Conservation (phyloP, 2,888 invertebrate genomes). For the Bhutanitis thaidina region DNA sequence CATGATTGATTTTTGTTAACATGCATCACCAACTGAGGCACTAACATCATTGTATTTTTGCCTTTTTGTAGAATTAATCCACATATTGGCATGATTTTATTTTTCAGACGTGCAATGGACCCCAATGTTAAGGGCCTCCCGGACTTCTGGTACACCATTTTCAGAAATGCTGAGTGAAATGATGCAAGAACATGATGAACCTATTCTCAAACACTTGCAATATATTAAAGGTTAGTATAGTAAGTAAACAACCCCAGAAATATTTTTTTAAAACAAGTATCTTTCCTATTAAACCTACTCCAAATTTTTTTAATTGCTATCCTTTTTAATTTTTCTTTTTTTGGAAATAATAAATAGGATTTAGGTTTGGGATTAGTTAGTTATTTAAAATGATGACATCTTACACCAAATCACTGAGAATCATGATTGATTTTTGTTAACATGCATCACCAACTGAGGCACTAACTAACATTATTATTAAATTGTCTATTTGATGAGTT, state of each 20-base stretch:
- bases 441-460: conserved; percentile 78
- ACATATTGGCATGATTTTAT: not conserved
- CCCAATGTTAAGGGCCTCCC: conserved; percentile 90
- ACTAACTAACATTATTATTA: not conserved
- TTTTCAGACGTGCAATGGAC: conserved; percentile 71
- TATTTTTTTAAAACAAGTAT: too few relatives aligned
- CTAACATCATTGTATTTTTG: not conserved
- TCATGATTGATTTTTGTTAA: conserved; percentile 62
- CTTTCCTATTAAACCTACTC: too few relatives aligned
- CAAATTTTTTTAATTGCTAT: too few relatives aligned
- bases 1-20: conserved; percentile 64
- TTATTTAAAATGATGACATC: conserved; percentile 50
- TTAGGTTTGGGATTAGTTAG: too few relatives aligned
- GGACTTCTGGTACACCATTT: too few relatives aligned
- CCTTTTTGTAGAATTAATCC: not conserved
- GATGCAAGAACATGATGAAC: conserved; percentile 93
- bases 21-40: conserved; percentile 76
- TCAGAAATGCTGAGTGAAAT: conserved; percentile 96
- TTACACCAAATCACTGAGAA: conserved; percentile 63
- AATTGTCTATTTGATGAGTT: too few relatives aligned
- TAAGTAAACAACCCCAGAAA: too few relatives aligned
- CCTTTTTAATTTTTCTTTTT: too few relatives aligned
- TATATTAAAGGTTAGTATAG: too few relatives aligned
- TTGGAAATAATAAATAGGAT: too few relatives aligned
- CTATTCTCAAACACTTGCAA: too few relatives aligned